Evolutionary conservation across 2,113 vertebrate genomes (phyloP).

Genomic region (Dryoscopus gambensis): DNA sequence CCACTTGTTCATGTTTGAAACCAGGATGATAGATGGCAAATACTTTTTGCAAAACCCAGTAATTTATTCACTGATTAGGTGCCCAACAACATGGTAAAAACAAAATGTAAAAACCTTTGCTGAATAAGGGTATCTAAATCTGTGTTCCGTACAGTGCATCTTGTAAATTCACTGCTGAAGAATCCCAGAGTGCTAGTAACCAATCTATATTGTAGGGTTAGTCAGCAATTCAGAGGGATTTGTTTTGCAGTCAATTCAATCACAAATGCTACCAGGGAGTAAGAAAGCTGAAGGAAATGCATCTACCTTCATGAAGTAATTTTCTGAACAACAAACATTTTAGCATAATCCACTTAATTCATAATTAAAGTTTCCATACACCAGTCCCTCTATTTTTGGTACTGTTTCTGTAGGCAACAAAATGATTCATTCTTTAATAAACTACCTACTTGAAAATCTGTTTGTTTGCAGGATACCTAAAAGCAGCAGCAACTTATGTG

Average conservation of each 20-base stretch:
- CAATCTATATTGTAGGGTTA: background rate
- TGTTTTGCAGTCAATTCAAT: slow-evolving; percentile 34
- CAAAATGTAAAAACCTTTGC: background rate
- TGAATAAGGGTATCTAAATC: background rate
- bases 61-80: background rate
- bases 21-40: background rate
- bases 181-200: background rate
- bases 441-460: background rate
- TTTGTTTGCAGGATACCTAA: background rate
- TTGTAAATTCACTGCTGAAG: background rate
- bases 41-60: background rate
- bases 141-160: background rate
- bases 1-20: background rate
- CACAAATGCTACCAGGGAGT: slow-evolving; percentile 30
- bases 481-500: background rate
- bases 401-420: background rate
- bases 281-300: slow-evolving; percentile 46
- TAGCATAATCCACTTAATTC: slow-evolving; percentile 54
- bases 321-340: slow-evolving; percentile 49
- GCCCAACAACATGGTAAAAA: background rate
- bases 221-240: slow-evolving; percentile 40
- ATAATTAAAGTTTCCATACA: slow-evolving; percentile 55
- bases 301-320: slow-evolving; percentile 51
- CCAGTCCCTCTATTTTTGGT: background rate
- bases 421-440: background rate